Conservation (phyloP, 2,888 invertebrate species). For the Ptycholaimellus sp. region DNA sequence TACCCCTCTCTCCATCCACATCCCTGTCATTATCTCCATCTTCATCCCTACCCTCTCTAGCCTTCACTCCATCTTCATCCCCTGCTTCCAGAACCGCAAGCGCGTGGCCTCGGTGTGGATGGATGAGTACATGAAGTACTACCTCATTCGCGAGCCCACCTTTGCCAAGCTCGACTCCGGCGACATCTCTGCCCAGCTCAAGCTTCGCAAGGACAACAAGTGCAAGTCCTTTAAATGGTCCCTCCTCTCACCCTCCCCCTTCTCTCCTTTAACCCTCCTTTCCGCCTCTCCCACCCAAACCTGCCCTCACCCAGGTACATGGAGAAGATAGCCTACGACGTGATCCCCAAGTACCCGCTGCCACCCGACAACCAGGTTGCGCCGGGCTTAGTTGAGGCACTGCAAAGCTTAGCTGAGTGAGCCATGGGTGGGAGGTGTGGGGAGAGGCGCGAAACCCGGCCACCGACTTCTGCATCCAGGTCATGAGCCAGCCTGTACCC, state of each 20-base stretch:
- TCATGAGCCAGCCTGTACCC: constrained; percentile 73
- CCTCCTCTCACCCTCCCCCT: no score
- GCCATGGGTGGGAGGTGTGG: no score
- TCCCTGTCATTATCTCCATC: no score
- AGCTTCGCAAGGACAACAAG: constrained; percentile 50
- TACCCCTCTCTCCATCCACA: no score
- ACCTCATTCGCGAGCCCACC: constrained; percentile 76
- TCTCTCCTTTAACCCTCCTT: no score
- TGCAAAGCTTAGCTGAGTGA: no score
- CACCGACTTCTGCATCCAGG: constrained; percentile 54
- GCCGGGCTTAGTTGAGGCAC: no score
- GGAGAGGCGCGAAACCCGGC: constrained; percentile 62
- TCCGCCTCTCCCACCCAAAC: no score
- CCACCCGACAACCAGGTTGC: constrained; percentile 73
- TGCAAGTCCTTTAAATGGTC: constrained; percentile 31
- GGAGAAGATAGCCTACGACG: constrained; percentile 51
- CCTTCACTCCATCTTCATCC: not conserved
- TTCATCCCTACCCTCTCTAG: not conserved
- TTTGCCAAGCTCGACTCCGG: constrained; percentile 63
- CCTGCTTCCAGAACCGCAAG: constrained; percentile 31
- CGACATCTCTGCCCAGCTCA: constrained; percentile 43
- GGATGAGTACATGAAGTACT: constrained; percentile 82
- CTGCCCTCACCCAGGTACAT: no score
- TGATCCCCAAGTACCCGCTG: constrained; percentile 72
- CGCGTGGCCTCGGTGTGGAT: constrained; percentile 93